Evolutionary conservation across 2,797 vertebrate genomes (phyloP).

Genomic region (Fratercula arctica): DNA sequence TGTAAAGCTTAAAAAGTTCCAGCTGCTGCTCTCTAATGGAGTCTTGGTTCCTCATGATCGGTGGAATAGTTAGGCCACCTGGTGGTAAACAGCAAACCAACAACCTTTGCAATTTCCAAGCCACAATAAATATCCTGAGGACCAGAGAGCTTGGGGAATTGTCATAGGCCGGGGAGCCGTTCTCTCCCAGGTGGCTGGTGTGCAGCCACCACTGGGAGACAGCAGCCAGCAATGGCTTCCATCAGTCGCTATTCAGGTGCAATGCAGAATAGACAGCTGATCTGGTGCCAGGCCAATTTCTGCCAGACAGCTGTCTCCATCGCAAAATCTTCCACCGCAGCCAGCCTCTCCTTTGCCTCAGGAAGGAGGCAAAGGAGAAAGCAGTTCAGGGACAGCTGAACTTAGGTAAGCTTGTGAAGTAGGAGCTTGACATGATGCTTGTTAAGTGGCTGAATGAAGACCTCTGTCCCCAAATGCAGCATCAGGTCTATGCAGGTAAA

Average conservation of each 20-base stretch:
- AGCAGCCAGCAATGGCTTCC: neutral
- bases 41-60: neutral
- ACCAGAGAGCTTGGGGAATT: neutral
- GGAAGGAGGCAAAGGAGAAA: neutral
- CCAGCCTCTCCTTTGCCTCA: neutral
- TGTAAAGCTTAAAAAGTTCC: conserved; percentile 64
- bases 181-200: neutral
- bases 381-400: neutral
- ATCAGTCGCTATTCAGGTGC: neutral
- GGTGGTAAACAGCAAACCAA: conserved; percentile 61
- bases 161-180: neutral
- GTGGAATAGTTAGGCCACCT: conserved; percentile 77
- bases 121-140: neutral
- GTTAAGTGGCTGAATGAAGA: neutral
- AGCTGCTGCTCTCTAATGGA: conserved; percentile 17
- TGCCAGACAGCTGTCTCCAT: neutral
- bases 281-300: neutral
- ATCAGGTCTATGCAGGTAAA: neutral
- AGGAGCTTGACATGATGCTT: neutral
- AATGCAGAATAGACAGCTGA: neutral
- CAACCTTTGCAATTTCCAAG: neutral
- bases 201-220: neutral
- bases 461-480: neutral
- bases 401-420: neutral
- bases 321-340: neutral